phyloP scores from a whole-genome alignment of 2,888 invertebrate species.

The Saturnia pavonia region DNA sequence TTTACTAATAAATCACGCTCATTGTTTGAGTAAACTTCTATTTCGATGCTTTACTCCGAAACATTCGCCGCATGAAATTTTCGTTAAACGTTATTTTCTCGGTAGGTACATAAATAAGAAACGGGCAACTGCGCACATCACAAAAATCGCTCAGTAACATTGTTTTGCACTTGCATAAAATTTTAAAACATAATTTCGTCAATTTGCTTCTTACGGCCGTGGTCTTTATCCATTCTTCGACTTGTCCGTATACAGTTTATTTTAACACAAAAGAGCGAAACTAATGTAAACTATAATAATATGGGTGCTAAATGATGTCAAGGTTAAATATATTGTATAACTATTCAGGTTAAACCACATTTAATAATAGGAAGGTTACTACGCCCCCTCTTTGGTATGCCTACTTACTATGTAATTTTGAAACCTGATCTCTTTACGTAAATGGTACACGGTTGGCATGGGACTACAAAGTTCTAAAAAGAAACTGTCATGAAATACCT shows the following conservation, averaged over 20 bases:
- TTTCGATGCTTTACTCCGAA: slow-evolving; percentile 75
- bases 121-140: slow-evolving; percentile 52
- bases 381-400: not conserved
- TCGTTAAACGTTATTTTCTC: slow-evolving; percentile 64
- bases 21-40: slow-evolving; percentile 78
- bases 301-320: slow-evolving; percentile 16
- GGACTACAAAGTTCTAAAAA: not conserved
- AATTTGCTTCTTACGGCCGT: slow-evolving; percentile 12
- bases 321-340: slow-evolving; percentile 11
- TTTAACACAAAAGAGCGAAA: slow-evolving; percentile 10
- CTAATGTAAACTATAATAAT: slow-evolving; percentile 10
- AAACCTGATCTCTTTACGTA: not conserved
- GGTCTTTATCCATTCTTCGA: slow-evolving; percentile 14
- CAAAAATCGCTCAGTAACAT: slow-evolving; percentile 19
- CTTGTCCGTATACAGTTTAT: slow-evolving; percentile 16
- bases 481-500: too few species aligned
- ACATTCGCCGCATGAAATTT: slow-evolving; percentile 52
- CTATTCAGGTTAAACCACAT: not conserved
- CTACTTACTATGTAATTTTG: not conserved
- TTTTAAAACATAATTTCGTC: slow-evolving; percentile 14
- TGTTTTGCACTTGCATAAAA: slow-evolving; percentile 14
- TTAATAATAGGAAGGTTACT: slow-evolving; percentile 4
- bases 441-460: not conserved
- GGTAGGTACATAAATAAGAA: slow-evolving; percentile 56
- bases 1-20: slow-evolving; percentile 78